Conservation (phyloP, 37 sponge, comb jelly and placozoan genomes). For the Tethya wilhelma region DNA sequence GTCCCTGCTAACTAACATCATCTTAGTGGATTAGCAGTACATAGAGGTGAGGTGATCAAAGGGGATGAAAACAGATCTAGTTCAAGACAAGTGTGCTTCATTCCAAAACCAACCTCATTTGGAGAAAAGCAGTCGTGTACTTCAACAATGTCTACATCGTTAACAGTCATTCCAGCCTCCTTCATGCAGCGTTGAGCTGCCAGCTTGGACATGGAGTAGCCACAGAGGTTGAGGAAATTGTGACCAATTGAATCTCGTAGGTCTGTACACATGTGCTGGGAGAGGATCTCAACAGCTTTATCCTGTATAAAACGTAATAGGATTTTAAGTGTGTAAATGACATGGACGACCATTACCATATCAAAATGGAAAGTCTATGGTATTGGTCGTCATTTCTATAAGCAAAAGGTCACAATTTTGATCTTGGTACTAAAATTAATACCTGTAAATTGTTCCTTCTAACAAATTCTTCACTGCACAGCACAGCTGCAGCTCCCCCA, state of each 20-base stretch:
- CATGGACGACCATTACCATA: too few species aligned
- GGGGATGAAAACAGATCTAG: too few species aligned
- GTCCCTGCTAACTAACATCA: too few species aligned
- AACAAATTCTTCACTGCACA: conserved; percentile 70
- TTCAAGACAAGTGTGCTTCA: too few species aligned
- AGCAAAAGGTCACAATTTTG: too few species aligned
- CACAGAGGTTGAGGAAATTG: conserved; percentile 72
- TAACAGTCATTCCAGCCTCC: conserved; percentile 32
- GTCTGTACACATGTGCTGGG: conserved; percentile 84
- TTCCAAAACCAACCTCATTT: conserved; percentile 64
- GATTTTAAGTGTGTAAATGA: too few species aligned
- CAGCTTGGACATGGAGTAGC: conserved; percentile 60
- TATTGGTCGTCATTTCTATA: too few species aligned
- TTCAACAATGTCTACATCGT: conserved; percentile 75
- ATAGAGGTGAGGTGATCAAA: too few species aligned
- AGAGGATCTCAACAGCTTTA: conserved; percentile 65
- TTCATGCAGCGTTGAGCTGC: conserved; percentile 52
- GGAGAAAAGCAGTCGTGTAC: conserved; percentile 84
- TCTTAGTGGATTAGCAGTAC: too few species aligned
- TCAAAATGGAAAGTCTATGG: too few species aligned
- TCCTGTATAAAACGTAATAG: too few species aligned
- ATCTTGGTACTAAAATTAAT: too few species aligned
- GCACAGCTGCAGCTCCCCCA: conserved; percentile 75
- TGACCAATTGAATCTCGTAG: conserved; percentile 59
- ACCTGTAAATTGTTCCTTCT: conserved; percentile 43